Conservation (phyloP, 2,888 invertebrate species). For the Nudaria mundana region DNA sequence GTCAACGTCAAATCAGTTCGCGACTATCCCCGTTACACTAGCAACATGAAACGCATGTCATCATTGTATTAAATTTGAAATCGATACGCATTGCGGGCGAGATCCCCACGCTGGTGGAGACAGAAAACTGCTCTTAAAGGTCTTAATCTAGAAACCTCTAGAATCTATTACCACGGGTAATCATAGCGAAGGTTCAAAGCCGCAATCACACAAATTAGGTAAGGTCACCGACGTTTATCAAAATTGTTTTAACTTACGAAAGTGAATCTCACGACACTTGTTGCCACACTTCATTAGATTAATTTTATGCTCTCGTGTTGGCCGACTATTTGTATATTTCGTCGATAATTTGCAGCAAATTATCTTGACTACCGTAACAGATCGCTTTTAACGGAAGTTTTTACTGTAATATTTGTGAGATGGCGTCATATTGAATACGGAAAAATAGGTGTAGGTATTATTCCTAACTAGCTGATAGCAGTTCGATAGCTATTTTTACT, state of each 20-base stretch:
- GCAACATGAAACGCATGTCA: no score
- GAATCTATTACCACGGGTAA: slow-evolving; percentile 1
- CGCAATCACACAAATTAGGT: slow-evolving; percentile 6
- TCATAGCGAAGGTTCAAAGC: background rate
- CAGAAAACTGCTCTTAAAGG: no score
- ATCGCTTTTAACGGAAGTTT: background rate
- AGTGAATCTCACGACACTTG: background rate
- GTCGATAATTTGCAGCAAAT: slow-evolving; percentile 1
- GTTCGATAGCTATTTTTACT: no score
- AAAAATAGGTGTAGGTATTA: no score
- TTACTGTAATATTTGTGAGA: background rate
- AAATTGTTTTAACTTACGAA: slow-evolving; percentile 5
- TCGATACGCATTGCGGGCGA: no score
- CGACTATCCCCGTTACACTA: no score
- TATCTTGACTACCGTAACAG: background rate
- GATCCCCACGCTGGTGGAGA: no score
- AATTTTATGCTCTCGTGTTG: slow-evolving; percentile 12
- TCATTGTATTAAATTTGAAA: no score
- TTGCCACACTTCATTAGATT: slow-evolving; percentile 6
- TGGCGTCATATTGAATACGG: background rate
- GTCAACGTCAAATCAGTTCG: no score
- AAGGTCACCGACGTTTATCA: slow-evolving; percentile 4
- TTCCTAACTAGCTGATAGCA: no score
- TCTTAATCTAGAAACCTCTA: no score
- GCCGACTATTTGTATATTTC: background rate